phyloP scores from a whole-genome alignment of 2,888 invertebrate species.

The Bombylius major region DNA sequence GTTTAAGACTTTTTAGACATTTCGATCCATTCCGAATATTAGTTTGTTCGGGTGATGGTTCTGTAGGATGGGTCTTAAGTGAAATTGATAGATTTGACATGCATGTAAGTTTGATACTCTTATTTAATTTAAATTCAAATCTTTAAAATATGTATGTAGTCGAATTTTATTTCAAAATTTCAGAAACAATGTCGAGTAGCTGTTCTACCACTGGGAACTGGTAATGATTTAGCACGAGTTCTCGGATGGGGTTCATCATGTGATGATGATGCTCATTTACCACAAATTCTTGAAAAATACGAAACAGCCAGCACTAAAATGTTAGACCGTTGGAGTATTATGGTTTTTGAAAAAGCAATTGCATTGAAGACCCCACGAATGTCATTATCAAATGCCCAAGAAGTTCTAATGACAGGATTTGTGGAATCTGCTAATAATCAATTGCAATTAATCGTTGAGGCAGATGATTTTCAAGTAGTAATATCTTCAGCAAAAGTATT shows the following conservation, averaged over 20 bases:
- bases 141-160: neutral
- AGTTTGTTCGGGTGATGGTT: constrained; percentile 95
- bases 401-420: constrained; percentile 48
- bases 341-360: constrained; percentile 75
- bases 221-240: constrained; percentile 90
- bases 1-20: constrained; percentile 77
- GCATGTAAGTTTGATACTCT: constrained; percentile 56
- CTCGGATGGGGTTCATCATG: constrained; percentile 94
- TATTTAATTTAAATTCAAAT: neutral
- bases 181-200: constrained; percentile 90
- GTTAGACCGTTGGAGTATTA: constrained; percentile 94
- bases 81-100: constrained; percentile 91
- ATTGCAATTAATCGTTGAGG: constrained; percentile 74
- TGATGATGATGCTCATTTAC: constrained; percentile 88
- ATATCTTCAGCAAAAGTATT: constrained; percentile 60
- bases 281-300: constrained; percentile 82
- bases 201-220: constrained; percentile 88
- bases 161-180: neutral
- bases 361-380: constrained; percentile 44
- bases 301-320: constrained; percentile 96
- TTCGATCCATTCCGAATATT: constrained; percentile 92
- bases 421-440: constrained; percentile 67
- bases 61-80: constrained; percentile 94
- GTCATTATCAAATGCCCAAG: constrained; percentile 40
- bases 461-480: constrained; percentile 60